phyloP scores from a whole-genome alignment of 2,888 invertebrate genomes.

The Drosophila koepferae region DNA sequence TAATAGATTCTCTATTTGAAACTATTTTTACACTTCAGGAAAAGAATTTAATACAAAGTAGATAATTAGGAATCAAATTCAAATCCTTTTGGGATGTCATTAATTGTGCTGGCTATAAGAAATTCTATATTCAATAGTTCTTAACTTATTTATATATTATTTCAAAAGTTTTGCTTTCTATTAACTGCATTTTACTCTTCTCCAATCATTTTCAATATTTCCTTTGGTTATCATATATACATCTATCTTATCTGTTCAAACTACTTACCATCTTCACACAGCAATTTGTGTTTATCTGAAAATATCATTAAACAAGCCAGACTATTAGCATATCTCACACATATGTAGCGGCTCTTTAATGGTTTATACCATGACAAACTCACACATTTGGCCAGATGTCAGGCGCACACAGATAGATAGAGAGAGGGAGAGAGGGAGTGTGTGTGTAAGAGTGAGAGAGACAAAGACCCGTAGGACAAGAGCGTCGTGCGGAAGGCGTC shows the following conservation, averaged over 20 bases:
- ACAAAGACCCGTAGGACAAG: conserved; percentile 29
- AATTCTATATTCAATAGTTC: too few species aligned
- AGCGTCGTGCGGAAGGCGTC: conserved; percentile 46
- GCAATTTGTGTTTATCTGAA: conserved; percentile 22
- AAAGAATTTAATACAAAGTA: too few species aligned
- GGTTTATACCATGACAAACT: conserved; percentile 31
- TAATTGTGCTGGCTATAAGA: too few species aligned
- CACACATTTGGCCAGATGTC: conserved; percentile 67
- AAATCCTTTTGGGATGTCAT: too few species aligned
- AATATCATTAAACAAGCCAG: conserved; percentile 33
- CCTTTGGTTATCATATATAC: background rate
- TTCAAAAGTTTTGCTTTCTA: too few species aligned
- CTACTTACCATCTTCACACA: conserved; percentile 24
- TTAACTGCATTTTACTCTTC: background rate
- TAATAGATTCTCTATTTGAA: too few species aligned
- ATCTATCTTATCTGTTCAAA: conserved; percentile 16
- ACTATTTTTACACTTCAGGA: too few species aligned
- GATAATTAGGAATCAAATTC: too few species aligned
- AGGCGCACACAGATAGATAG: conserved; percentile 16
- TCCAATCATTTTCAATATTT: conserved; percentile 12
- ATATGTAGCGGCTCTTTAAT: conserved; percentile 22
- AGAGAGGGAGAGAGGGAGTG: background rate
- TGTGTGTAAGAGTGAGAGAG: background rate
- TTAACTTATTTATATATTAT: too few species aligned
- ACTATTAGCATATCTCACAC: conserved; percentile 53